Evolutionary conservation across 2,888 invertebrate genomes (phyloP).

Genomic region (Ferrisia virgata): DNA sequence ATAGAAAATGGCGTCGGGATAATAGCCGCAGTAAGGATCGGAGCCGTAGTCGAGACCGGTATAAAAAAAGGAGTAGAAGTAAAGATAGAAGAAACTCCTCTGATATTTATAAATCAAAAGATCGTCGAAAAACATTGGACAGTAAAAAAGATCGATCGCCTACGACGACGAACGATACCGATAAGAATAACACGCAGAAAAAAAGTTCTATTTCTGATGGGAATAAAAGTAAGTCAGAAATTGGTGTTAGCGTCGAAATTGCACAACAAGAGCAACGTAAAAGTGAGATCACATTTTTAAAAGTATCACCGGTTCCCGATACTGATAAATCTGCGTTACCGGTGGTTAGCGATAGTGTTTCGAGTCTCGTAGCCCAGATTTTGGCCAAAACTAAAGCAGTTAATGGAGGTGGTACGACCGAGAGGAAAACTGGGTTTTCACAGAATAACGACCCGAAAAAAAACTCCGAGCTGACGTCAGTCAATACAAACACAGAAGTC

Average conservation of each 20-base stretch:
- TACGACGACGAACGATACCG: conserved; percentile 13
- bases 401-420: no score
- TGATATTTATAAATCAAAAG: conserved; percentile 43
- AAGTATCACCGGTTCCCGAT: background rate
- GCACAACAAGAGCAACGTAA: background rate
- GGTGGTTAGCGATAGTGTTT: background rate
- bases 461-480: background rate
- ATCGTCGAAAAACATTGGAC: conserved; percentile 47
- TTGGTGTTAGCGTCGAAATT: background rate
- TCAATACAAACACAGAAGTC: background rate
- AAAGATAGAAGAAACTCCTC: conserved; percentile 55
- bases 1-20: conserved; percentile 42
- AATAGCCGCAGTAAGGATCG: conserved; percentile 58
- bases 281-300: background rate
- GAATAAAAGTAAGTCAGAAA: background rate
- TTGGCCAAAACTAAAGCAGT: background rate
- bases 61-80: conserved; percentile 55
- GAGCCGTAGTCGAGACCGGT: conserved; percentile 59
- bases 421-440: no score
- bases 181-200: background rate
- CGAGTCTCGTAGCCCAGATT: background rate
- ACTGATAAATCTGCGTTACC: background rate
- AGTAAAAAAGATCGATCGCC: conserved; percentile 45
- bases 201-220: background rate
- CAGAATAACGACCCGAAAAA: no score